Conservation (phyloP, 2,113 vertebrate genomes). For the Haliaeetus leucogaster region DNA sequence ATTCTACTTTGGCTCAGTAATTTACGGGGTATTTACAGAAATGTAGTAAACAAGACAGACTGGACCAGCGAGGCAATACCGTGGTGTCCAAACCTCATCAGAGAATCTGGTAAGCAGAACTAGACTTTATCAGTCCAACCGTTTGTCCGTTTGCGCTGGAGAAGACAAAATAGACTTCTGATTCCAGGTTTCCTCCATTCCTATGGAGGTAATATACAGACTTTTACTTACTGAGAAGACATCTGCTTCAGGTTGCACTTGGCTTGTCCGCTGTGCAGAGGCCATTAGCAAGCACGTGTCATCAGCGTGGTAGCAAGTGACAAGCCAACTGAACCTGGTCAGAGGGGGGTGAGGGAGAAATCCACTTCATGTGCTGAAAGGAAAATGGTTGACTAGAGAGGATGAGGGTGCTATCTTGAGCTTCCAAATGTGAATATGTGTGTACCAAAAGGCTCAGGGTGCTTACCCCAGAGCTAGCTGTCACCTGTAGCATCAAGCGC, state of each 20-base stretch:
- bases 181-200: background rate
- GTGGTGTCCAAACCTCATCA: fast-evolving
- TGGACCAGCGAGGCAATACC: background rate
- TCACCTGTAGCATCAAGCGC: background rate
- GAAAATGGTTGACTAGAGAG: background rate
- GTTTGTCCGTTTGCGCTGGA: background rate
- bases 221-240: background rate
- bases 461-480: background rate
- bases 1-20: background rate
- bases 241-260: background rate
- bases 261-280: background rate
- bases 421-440: background rate
- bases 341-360: background rate
- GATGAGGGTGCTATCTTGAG: background rate
- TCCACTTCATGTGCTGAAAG: background rate
- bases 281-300: fast-evolving
- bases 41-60: background rate
- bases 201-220: background rate
- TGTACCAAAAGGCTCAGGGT: background rate
- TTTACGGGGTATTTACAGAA: background rate
- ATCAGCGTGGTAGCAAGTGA: background rate
- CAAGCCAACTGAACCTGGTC: background rate
- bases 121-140: background rate
- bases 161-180: background rate
- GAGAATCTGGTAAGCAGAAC: background rate